phyloP scores from a whole-genome alignment of 1,140 invertebrate species.

The Panagrolaimus sp. region DNA sequence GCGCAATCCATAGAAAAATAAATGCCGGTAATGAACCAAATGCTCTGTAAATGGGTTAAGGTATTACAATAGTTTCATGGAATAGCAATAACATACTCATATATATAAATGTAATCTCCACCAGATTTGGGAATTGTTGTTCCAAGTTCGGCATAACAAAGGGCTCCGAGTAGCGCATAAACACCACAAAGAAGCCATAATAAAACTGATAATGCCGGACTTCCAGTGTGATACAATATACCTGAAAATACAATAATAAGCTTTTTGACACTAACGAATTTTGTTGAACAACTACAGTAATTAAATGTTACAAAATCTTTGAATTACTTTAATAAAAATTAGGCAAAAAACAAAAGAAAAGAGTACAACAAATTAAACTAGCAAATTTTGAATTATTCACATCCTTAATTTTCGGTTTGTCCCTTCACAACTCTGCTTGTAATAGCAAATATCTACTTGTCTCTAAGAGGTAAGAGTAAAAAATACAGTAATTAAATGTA shows the following conservation, averaged over 20 bases:
- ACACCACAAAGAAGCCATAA: conserved; percentile 85
- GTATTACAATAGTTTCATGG: too few species aligned
- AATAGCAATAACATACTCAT: conserved; percentile 64
- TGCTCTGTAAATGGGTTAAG: conserved; percentile 58
- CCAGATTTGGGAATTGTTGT: conserved; percentile 76
- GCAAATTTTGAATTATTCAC: too few species aligned
- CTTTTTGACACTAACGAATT: neutral
- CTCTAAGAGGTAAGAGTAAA: neutral
- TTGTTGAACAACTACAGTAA: neutral
- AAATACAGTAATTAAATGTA: neutral
- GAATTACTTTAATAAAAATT: too few species aligned
- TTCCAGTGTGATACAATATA: conserved; percentile 76
- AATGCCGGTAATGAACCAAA: conserved; percentile 82
- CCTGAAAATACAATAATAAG: conserved; percentile 15
- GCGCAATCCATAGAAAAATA: conserved; percentile 81
- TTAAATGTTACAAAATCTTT: neutral
- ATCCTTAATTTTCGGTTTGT: too few species aligned
- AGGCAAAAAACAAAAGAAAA: too few species aligned
- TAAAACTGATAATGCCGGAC: conserved; percentile 77
- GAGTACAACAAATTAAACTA: too few species aligned
- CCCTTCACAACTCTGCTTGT: too few species aligned
- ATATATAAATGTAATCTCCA: conserved; percentile 93
- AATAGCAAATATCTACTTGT: too few species aligned
- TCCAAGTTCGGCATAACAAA: conserved; percentile 95
- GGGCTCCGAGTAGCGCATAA: conserved; percentile 74